Evolutionary conservation across 2,113 vertebrate species (phyloP).

Genomic region (Ranitomeya imitator): DNA sequence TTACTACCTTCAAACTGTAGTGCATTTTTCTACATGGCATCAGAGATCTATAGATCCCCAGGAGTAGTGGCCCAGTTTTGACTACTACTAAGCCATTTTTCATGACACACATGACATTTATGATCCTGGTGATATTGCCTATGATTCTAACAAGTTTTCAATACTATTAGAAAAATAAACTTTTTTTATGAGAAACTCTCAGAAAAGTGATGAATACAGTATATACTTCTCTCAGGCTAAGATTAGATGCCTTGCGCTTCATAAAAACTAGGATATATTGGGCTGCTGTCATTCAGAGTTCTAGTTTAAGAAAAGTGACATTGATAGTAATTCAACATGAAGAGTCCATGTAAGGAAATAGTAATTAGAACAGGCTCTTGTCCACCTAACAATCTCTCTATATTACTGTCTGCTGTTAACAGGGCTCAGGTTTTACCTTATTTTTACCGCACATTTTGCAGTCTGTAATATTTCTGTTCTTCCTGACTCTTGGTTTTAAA

Average conservation of each 20-base stretch:
- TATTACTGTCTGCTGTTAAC: not conserved
- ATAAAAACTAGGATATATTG: not conserved
- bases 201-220: not conserved
- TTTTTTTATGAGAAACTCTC: not conserved
- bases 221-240: not conserved
- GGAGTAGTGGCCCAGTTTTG: too few species aligned
- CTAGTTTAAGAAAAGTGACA: conserved; percentile 5
- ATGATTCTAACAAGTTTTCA: too few species aligned
- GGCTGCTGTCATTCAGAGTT: not conserved
- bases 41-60: too few species aligned
- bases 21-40: too few species aligned
- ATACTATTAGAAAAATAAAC: too few species aligned
- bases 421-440: not conserved
- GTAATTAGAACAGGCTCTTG: not conserved
- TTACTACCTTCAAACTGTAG: too few species aligned
- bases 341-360: not conserved
- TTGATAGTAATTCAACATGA: conserved; percentile 15
- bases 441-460: conserved; percentile 17
- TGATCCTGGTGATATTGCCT: too few species aligned
- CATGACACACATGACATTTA: too few species aligned
- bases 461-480: not conserved
- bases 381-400: not conserved
- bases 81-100: too few species aligned
- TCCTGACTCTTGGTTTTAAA: not conserved
- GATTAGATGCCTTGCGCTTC: not conserved